Evolutionary conservation across 2,797 vertebrate genomes (phyloP).

Genomic region (Tiaroga cobitis): DNA sequence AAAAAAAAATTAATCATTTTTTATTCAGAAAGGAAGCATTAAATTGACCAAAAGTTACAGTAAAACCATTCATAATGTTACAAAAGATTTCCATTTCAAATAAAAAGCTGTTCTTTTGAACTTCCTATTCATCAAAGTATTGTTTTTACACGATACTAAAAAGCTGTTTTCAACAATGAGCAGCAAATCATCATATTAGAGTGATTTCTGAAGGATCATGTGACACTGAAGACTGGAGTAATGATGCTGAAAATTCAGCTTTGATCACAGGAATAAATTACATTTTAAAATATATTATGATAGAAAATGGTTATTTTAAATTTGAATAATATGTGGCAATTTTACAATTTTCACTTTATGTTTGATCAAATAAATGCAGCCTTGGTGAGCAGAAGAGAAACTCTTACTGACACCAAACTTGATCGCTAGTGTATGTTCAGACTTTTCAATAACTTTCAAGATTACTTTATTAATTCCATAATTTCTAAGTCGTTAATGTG

Average conservation of each 20-base stretch:
- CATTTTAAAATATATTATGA: neutral
- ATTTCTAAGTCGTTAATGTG: neutral
- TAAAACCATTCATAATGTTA: neutral
- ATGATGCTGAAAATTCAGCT: neutral
- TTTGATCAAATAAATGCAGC: neutral
- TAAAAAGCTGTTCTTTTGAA: neutral
- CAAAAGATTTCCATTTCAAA: neutral
- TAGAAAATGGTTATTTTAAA: neutral
- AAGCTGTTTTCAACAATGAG: neutral
- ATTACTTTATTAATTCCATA: neutral
- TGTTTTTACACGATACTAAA: neutral
- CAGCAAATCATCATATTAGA: neutral
- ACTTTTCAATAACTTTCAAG: neutral
- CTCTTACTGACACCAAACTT: neutral
- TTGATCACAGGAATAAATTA: neutral
- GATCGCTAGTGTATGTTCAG: neutral
- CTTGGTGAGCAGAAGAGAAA: neutral
- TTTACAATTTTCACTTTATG: neutral
- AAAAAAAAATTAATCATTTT: neutral
- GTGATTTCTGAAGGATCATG: neutral
- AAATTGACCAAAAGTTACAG: neutral
- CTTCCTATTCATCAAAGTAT: neutral
- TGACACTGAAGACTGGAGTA: neutral
- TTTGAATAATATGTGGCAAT: neutral
- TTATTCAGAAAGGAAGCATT: neutral